These are phyloP conservation scores for Dallia pectoralis DNA, from an alignment of 2,797 vertebrate genomes.

Conservation along the genomic window DNA sequence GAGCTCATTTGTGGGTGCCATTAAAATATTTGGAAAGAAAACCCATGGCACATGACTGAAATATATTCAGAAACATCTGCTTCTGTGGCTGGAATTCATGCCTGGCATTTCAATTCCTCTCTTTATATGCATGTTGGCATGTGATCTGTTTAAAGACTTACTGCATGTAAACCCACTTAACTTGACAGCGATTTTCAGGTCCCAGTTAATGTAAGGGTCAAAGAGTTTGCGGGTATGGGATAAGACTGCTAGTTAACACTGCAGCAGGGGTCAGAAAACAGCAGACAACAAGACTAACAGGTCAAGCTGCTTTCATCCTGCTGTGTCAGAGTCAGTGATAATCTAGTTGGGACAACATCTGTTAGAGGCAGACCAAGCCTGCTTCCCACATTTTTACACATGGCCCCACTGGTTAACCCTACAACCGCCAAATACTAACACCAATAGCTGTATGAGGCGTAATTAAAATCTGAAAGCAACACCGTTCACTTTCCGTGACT, in stretches of 20 bases:
- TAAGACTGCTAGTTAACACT: background rate
- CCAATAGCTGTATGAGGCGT: no score
- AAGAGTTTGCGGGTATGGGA: background rate
- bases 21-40: no score
- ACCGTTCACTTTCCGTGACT: no score
- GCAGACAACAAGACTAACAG: constrained; percentile 9
- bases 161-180: constrained; percentile 30
- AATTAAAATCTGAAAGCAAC: no score
- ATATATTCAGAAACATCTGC: no score
- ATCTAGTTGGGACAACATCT: constrained; percentile 16
- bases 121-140: background rate
- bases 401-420: no score
- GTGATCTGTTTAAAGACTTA: constrained; percentile 1
- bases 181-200: background rate
- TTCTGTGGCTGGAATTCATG: background rate
- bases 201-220: constrained; percentile 3
- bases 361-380: constrained; percentile 26
- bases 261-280: background rate
- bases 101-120: background rate
- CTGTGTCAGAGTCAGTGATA: constrained; percentile 3
- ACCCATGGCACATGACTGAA: background rate
- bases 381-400: background rate
- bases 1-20: no score
- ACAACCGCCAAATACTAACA: no score
- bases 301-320: constrained; percentile 9